A percentile compares a stretch with the other conserved stretches of the same genome.
Evolutionary conservation across 2,797 vertebrate genomes (phyloP).

Genomic region (Remorina albescens): DNA sequence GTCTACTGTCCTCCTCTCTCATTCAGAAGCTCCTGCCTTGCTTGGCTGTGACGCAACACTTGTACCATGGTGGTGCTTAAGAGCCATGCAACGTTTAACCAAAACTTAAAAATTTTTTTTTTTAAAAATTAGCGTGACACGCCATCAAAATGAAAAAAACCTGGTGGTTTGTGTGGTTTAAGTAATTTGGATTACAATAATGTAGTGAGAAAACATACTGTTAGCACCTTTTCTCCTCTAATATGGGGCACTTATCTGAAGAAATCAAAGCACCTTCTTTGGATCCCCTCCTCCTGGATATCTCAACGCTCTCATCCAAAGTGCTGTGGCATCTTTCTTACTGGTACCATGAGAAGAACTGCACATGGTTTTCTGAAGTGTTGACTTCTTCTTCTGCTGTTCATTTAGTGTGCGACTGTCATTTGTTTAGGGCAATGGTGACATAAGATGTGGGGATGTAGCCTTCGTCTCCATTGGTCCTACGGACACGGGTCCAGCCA

Average conservation of each 20-base stretch:
- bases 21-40: slow-evolving; percentile 34
- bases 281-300: slow-evolving; percentile 34
- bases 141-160: slow-evolving; percentile 45
- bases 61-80: slow-evolving; percentile 32
- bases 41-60: slow-evolving; percentile 30
- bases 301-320: slow-evolving; percentile 43
- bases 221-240: slow-evolving; percentile 50
- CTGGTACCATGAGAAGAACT: slow-evolving; percentile 55
- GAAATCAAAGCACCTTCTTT: slow-evolving; percentile 49
- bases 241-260: slow-evolving; percentile 30
- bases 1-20: slow-evolving; percentile 26
- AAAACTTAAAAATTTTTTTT: too few relatives aligned
- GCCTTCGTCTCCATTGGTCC: slow-evolving; percentile 90
- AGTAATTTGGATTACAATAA: slow-evolving; percentile 39
- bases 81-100: slow-evolving; percentile 32
- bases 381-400: slow-evolving; percentile 34
- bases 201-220: slow-evolving; percentile 37
- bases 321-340: slow-evolving; percentile 48
- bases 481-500: slow-evolving; percentile 91
- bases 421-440: slow-evolving; percentile 85
- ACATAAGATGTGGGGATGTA: slow-evolving; percentile 94
- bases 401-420: slow-evolving; percentile 48
- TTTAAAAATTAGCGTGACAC: slow-evolving; percentile 35
- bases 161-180: slow-evolving; percentile 41
- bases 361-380: slow-evolving; percentile 34